Percentiles rank a stretch among this genome's conserved stretches.
phyloP scores from a whole-genome alignment of 1,140 invertebrate species.

The Drosophila melanica region DNA sequence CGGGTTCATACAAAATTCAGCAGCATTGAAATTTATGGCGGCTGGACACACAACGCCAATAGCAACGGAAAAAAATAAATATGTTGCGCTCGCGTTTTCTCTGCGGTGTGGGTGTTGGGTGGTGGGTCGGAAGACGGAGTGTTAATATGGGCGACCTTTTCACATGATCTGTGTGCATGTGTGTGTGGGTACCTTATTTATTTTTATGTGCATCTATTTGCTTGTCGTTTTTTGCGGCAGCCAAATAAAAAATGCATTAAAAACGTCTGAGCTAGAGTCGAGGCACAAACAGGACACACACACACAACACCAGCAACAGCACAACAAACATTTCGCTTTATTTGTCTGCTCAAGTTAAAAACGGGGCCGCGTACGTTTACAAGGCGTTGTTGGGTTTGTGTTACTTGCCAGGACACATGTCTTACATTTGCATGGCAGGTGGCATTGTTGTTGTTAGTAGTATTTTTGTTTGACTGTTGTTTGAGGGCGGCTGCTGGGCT shows the following conservation, averaged over 20 bases:
- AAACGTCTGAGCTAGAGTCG: slow-evolving; percentile 70
- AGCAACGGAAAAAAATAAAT: slow-evolving; percentile 39
- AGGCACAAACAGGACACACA: slow-evolving; percentile 8
- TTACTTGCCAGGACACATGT: slow-evolving; percentile 29
- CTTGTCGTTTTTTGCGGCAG: slow-evolving; percentile 67
- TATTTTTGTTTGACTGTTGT: background rate
- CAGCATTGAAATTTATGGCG: slow-evolving; percentile 81
- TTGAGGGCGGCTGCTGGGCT: slow-evolving; percentile 43
- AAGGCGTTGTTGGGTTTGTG: background rate
- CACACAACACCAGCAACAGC: slow-evolving; percentile 4
- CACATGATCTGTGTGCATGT: slow-evolving; percentile 4
- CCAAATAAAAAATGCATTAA: slow-evolving; percentile 81
- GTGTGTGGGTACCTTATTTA: slow-evolving; percentile 67
- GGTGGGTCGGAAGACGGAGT: slow-evolving; percentile 25
- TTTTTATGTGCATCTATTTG: slow-evolving; percentile 82
- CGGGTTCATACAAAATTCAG: slow-evolving; percentile 75
- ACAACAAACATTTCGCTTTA: slow-evolving; percentile 62
- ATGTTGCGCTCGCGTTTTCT: slow-evolving; percentile 60
- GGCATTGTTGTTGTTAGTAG: slow-evolving; percentile 27
- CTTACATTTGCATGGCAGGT: slow-evolving; percentile 59
- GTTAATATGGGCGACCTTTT: slow-evolving; percentile 69
- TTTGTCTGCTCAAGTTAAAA: slow-evolving; percentile 39
- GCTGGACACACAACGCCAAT: slow-evolving; percentile 69
- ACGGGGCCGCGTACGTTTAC: slow-evolving; percentile 4
- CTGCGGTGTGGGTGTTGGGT: background rate